These are phyloP conservation scores for Hyppa rectilinea DNA, from an alignment of 2,888 invertebrate genomes.

Conservation along the genomic window DNA sequence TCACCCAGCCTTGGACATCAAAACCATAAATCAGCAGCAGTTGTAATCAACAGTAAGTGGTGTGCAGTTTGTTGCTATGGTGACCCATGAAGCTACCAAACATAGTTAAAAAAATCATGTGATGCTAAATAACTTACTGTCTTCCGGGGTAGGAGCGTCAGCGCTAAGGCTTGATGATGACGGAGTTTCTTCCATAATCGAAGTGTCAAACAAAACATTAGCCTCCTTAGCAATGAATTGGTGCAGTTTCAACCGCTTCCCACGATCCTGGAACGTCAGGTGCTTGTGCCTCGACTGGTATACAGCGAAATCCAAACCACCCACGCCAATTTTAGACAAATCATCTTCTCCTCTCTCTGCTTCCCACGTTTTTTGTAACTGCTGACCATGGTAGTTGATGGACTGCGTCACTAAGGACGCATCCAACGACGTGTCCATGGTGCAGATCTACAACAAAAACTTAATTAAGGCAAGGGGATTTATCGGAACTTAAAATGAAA, in stretches of 20 bases:
- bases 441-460: slow-evolving; percentile 63
- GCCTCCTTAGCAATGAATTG: slow-evolving; percentile 97
- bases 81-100: not conserved
- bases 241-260: slow-evolving; percentile 95
- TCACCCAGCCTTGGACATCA: not conserved
- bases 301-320: slow-evolving; percentile 92
- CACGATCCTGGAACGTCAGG: slow-evolving; percentile 95
- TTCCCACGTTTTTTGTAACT: slow-evolving; percentile 97
- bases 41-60: not conserved
- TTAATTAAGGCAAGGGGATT: not conserved
- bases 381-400: slow-evolving; percentile 96
- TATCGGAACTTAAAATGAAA: not conserved
- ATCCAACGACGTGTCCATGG: slow-evolving; percentile 86
- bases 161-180: slow-evolving; percentile 88
- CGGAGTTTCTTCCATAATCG: slow-evolving; percentile 86
- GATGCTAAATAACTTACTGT: slow-evolving; percentile 83
- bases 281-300: slow-evolving; percentile 95
- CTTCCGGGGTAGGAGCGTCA: slow-evolving; percentile 89
- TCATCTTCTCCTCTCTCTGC: slow-evolving; percentile 95
- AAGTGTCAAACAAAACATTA: slow-evolving; percentile 93
- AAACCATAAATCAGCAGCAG: slow-evolving; percentile 1
- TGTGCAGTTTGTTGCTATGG: slow-evolving; percentile 17
- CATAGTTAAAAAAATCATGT: not conserved
- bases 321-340: slow-evolving; percentile 91
- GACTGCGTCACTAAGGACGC: slow-evolving; percentile 92